Evolutionary conservation across 2,888 invertebrate species (phyloP).

Genomic region (Saturnia japonica): DNA sequence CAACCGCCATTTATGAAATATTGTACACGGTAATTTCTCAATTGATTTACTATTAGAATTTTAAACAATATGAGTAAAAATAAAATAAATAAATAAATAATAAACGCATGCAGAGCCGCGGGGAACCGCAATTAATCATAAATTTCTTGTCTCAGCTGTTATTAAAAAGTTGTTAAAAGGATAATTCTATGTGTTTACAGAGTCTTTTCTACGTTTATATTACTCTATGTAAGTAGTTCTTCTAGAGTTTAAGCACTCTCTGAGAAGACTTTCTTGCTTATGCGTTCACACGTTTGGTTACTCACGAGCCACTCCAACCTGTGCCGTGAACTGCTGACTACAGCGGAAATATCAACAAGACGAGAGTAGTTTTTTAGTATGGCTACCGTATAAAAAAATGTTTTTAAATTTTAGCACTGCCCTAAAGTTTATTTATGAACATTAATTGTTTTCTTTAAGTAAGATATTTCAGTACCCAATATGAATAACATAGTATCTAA

Average conservation of each 20-base stretch:
- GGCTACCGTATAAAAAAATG: not conserved
- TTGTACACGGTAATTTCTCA: too few species aligned
- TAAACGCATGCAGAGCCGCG: too few species aligned
- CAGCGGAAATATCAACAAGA: not conserved
- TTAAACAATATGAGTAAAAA: too few species aligned
- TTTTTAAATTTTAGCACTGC: not conserved
- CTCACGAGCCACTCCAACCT: conserved; percentile 12
- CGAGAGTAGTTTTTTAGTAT: not conserved
- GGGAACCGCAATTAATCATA: too few species aligned
- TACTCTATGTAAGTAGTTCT: not conserved
- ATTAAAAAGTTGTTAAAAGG: not conserved
- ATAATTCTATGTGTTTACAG: not conserved
- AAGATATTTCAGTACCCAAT: too few species aligned
- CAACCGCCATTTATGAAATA: too few species aligned
- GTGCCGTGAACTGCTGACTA: not conserved
- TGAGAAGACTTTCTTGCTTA: conserved; percentile 18
- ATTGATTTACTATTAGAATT: too few species aligned
- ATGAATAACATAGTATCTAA: too few species aligned
- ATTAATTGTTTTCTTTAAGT: not conserved
- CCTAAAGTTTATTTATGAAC: not conserved
- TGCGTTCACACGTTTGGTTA: conserved; percentile 28
- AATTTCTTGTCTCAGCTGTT: not conserved
- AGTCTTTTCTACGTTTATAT: not conserved
- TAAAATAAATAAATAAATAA: too few species aligned
- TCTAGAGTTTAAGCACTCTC: not conserved